Evolutionary conservation across 2,113 vertebrate species (phyloP).

Genomic region (Erythrolamprus reginae): DNA sequence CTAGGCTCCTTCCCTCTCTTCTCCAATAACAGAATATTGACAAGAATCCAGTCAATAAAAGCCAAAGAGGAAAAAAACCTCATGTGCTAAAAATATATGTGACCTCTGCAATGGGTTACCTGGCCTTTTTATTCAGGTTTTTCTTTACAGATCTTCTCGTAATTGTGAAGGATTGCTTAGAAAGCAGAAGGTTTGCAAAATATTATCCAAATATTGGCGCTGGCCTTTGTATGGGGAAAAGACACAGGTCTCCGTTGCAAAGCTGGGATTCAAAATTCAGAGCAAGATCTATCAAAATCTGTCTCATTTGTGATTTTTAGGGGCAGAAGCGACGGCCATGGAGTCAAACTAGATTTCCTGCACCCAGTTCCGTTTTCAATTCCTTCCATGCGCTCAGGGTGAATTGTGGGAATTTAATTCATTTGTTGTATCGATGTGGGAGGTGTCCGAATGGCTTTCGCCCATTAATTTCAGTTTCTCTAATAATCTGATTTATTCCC

Average conservation of each 20-base stretch:
- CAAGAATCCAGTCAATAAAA: not conserved
- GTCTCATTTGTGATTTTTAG: not conserved
- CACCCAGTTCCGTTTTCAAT: not conserved
- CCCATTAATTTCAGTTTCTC: not conserved
- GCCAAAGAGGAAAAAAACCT: not conserved
- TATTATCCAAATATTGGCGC: not conserved
- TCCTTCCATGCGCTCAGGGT: not conserved
- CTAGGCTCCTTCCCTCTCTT: slow-evolving; percentile 30
- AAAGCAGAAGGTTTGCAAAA: not conserved
- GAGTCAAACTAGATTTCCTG: not conserved
- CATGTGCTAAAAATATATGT: not conserved
- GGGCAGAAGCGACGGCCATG: not conserved
- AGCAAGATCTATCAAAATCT: not conserved
- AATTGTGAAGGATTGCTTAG: not conserved
- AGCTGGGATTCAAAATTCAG: not conserved
- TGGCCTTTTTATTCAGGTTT: slow-evolving; percentile 17
- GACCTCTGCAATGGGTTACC: slow-evolving; percentile 1
- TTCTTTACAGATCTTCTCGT: not conserved
- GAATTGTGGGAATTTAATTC: not conserved
- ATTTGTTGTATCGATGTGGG: not conserved
- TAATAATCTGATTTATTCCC: not conserved
- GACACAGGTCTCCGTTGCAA: not conserved
- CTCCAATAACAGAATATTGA: slow-evolving; percentile 23
- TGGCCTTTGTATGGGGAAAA: not conserved
- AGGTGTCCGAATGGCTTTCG: too few species aligned